Percentiles rank a stretch among this genome's conserved stretches.
Conservation (phyloP, 1,140 invertebrate genomes). For the Gonatopus flavifemur region DNA sequence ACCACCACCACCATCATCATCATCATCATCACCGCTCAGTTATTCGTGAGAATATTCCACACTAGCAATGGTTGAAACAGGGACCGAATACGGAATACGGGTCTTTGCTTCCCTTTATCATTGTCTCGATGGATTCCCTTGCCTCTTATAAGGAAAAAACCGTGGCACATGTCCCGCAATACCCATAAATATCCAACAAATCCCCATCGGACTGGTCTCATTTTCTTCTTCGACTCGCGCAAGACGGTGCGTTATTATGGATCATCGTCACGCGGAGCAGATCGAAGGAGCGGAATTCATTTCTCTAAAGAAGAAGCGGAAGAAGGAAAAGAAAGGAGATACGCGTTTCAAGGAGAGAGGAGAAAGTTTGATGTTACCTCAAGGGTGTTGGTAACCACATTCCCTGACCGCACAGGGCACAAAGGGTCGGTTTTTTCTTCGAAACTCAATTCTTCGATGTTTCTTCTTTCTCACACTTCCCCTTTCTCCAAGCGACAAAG, state of each 20-base stretch:
- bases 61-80: too few species aligned
- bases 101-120: background rate
- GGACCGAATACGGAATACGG: too few species aligned
- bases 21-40: too few species aligned
- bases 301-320: background rate
- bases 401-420: too few species aligned
- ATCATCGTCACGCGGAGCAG: background rate
- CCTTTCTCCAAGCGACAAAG: too few species aligned
- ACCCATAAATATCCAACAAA: constrained; percentile 22
- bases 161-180: background rate
- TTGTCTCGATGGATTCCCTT: constrained; percentile 11
- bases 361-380: too few species aligned
- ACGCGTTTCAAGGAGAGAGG: background rate
- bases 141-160: constrained; percentile 3
- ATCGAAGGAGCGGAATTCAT: background rate
- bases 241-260: background rate
- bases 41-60: too few species aligned
- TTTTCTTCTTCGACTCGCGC: constrained; percentile 13
- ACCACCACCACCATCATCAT: too few species aligned
- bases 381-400: too few species aligned
- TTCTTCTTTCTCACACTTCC: too few species aligned
- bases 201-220: constrained; percentile 5
- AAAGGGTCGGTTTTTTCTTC: too few species aligned
- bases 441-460: too few species aligned
- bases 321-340: background rate